Percentiles rank a stretch among this genome's conserved stretches.
phyloP scores from a whole-genome alignment of 2,888 invertebrate species.

The Sclerodermus sp. region DNA sequence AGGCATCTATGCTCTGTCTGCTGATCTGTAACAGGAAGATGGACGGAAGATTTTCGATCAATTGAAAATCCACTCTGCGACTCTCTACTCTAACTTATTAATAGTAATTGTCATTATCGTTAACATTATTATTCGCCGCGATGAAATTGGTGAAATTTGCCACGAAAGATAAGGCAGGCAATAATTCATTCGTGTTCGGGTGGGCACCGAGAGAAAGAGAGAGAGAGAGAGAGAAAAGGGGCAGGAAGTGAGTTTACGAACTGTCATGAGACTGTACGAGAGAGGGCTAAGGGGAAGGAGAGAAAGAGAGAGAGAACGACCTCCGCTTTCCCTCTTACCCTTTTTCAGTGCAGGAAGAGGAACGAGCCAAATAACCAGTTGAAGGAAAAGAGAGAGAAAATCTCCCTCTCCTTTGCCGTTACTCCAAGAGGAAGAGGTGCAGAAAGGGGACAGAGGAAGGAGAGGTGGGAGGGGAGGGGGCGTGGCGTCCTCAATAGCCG shows the following conservation, averaged over 20 bases:
- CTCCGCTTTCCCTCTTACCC: background rate
- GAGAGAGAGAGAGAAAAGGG: conserved; percentile 1
- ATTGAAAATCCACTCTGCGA: too few relatives aligned
- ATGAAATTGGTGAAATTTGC: background rate
- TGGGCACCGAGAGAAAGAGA: background rate
- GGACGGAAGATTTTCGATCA: too few relatives aligned
- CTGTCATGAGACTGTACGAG: conserved; percentile 11
- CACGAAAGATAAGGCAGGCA: background rate
- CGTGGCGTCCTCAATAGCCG: conserved; percentile 50
- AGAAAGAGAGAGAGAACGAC: background rate
- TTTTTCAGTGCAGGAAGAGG: conserved; percentile 1
- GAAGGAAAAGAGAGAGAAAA: background rate
- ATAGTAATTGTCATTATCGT: too few relatives aligned
- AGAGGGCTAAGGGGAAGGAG: too few relatives aligned
- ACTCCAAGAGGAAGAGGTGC: too few relatives aligned
- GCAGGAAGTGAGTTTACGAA: conserved; percentile 2
- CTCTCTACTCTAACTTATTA: too few relatives aligned
- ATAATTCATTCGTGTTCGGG: background rate
- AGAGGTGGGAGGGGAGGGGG: conserved; percentile 11
- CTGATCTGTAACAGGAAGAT: conserved; percentile 75
- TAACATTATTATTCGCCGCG: background rate
- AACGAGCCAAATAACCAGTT: background rate
- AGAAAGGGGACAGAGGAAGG: background rate
- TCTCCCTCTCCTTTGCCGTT: background rate
- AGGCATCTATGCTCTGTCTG: conserved; percentile 97